Base-by-base conservation (phyloP, 2,888 invertebrate species). In the Sinhomidia bicolor region DNA sequence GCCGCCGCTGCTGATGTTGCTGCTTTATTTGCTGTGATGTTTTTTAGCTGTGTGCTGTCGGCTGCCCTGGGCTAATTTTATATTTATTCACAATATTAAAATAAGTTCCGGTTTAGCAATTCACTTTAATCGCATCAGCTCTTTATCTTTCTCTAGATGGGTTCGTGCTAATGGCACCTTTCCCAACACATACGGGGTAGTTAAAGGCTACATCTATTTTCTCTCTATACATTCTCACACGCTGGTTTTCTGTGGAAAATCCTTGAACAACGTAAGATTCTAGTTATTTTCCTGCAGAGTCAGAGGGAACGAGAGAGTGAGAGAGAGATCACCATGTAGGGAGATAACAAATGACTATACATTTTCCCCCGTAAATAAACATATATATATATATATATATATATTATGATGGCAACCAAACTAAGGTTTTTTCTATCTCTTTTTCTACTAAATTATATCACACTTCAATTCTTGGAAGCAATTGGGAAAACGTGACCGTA, bases 31-130 rank as follows among this genome's bases (percentile, higher is more conserved):
- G n/a, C n/a, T n/a, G n/a, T n/a, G n/a, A n/a, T n/a, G n/a, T n/a
- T n/a, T n/a, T n/a, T n/a, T n/a, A n/a, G n/a, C n/a, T n/a, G n/a
- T n/a, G n/a, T 60, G 36, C 9, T 74, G 47, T 78, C 23, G 36
- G n/a, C 47, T 47, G 74, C 78, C 78, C 23, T 60, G 74, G 86
- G 86, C 86, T 86, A 81, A 86, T 81, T 81, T 81, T 86, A 51
- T 86, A 86, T 86, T 86, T 86, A 86, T 86, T 86, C 86, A 81
- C 71, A 71, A 80, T 80, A 86, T 86, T 86, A 81, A 80, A 86
- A 86, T 86, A 65, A 78, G 78, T 57, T 78, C 62, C 79, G 29
- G 78, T 68, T 85, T 85, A 85, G 71, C 29, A 81, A 86, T 80
- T 86, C 81, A 1, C 78, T 78, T 54, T 78, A 78, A 78, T 78